Evolutionary conservation across 2,113 vertebrate genomes (phyloP), one percentile per base, ranked within the genome.

Genomic region (Columba janthina): DNA sequence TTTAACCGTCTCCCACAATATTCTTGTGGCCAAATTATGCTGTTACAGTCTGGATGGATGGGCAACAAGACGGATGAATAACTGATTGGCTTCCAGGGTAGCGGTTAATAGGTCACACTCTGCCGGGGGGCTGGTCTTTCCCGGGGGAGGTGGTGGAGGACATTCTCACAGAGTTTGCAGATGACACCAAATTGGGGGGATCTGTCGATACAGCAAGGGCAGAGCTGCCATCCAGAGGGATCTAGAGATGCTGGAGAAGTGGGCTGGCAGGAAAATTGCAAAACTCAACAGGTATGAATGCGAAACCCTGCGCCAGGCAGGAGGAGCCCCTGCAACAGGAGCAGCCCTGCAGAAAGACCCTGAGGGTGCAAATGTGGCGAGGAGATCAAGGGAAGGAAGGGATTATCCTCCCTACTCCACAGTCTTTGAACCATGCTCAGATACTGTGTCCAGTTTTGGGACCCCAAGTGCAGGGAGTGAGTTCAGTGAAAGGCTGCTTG

Each of bases 151-250:
- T 57, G 58, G 4, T 16, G 50, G n/a, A 72, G 16, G 14, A 21
- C 26, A 28, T 53, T 42, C 40, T 36, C 31, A 4, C 32, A 0
- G 0, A 3, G 13, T 34, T 62, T 44, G 29, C 69, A 17, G 60
- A 17, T 69, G 62, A 19, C 28, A 5, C 24, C 2, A 2, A 31
- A 56, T 1, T 12, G 4, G 21, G 60, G n/a, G 25, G 18, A 46
- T 46, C 44, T 9, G 44, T 46, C 18, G 4, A 46, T 10, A 19
- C 44, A 46, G 18, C 18, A 4, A 46, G 44, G 44, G 18, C 44
- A 19, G 44, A 18, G 9, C 44, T 46, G 44, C 44, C 44, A 46
- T 46, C 44, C 44, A 46, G 44, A 46, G 44, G 44, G 44, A 19
- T 46, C 44, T 46, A 19, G 44, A 46, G 44, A 46, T 18, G 18